Conservation (phyloP, 2,113 vertebrate genomes). For the Axis porcinus region DNA sequence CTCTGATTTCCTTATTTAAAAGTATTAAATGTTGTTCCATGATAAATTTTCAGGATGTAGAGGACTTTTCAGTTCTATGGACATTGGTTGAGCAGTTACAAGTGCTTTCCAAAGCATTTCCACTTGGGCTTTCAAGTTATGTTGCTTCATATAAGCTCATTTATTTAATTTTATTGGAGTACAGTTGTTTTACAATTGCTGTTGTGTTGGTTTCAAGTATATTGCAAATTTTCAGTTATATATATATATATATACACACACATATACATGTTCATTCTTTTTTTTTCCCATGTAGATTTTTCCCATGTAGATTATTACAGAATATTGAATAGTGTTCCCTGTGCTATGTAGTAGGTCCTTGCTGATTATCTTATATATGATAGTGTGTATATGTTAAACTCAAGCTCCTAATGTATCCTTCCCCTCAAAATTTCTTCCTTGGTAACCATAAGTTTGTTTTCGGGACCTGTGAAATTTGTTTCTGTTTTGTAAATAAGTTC, state of each 20-base stretch:
- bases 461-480: not conserved
- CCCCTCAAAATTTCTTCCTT: not conserved
- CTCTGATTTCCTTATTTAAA: not conserved
- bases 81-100: not conserved
- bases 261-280: not conserved
- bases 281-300: not conserved
- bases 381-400: not conserved
- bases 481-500: not conserved
- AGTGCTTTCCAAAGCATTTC: not conserved
- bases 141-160: not conserved
- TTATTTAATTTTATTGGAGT: not conserved
- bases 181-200: not conserved
- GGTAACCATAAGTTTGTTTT: not conserved
- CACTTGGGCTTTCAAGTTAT: not conserved
- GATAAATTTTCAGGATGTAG: not conserved
- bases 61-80: not conserved
- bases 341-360: not conserved
- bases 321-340: not conserved
- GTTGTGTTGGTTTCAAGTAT: not conserved
- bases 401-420: not conserved
- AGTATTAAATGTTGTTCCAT: not conserved
- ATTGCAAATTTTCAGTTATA: not conserved
- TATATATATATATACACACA: not conserved
- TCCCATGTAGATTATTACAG: not conserved
- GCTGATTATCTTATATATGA: not conserved